Base-by-base conservation (phyloP, 1,140 invertebrate species). In the Drosophila tristis region DNA sequence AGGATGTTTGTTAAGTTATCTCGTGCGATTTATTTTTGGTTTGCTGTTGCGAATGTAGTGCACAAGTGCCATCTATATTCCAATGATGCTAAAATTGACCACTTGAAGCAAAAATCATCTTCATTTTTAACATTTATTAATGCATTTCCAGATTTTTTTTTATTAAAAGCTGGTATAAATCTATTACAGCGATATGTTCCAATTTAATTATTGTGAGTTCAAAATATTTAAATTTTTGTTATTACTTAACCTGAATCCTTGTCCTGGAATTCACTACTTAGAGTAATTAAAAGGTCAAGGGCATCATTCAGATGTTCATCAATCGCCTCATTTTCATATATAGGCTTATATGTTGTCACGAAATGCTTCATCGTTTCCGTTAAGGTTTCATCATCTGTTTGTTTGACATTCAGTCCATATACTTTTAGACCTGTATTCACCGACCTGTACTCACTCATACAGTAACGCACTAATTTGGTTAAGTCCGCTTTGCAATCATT, bases 231-330 rank as follows among this genome's bases (percentile, higher is more conserved):
- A 44, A 44, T 15, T 15, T 6, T 43, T 44, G 15, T 13, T 44
- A 44, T 44, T 44, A n/a, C 43, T n/a, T n/a, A 15, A n/a, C 43
- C 15, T n/a, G 43, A 44, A 44, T 44, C 43, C 6, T 44, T 44
- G 2, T 44, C 43, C 15, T 44, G n/a, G 15, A 44, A 44, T 44
- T 44, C 13, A 44, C 43, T 44, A 15, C 43, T 44, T 15, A 44
- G 15, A 44, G 43, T 13, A 4, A 44, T n/a, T 44, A 44, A 44
- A n/a, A 3, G n/a, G 5, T 44, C 43, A 2, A 44, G 0, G 13
- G 43, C 2, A 2, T 44, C 15, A 44, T 15, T 44, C 5, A 44
- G 43, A 15, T 44, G 13, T 6, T 44, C 43, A 15, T 44, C 15
- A n/a, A 15, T 44, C 13, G 2, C 5, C 1, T 15, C 43, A 7